phyloP scores from a whole-genome alignment of 2,888 invertebrate species.

The Anagyrus pseudococci region DNA sequence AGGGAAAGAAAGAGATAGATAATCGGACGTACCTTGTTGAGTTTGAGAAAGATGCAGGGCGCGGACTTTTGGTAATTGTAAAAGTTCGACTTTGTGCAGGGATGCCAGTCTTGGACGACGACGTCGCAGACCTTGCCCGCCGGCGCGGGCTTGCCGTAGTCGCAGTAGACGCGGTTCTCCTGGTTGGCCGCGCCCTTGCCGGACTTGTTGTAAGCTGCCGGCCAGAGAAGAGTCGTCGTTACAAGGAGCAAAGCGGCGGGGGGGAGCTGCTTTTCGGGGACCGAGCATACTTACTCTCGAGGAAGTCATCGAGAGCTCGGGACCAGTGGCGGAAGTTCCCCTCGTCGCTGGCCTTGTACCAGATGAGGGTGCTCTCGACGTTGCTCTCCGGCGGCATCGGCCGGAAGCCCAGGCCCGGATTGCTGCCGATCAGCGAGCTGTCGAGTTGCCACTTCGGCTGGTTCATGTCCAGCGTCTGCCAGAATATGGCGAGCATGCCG shows the following conservation, averaged over 20 bases:
- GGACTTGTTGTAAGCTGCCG: slow-evolving; percentile 59
- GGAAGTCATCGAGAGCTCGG: slow-evolving; percentile 75
- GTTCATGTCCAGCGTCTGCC: slow-evolving; percentile 84
- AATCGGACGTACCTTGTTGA: slow-evolving; percentile 81
- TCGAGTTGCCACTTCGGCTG: slow-evolving; percentile 91
- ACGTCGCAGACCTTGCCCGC: slow-evolving; percentile 84
- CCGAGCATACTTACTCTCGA: slow-evolving; percentile 76
- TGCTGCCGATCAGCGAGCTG: slow-evolving; percentile 86
- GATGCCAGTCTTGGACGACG: slow-evolving; percentile 73
- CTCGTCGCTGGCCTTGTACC: slow-evolving; percentile 83
- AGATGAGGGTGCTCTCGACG: slow-evolving; percentile 95
- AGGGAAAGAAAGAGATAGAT: not conserved
- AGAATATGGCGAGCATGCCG: slow-evolving; percentile 92
- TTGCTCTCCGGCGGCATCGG: slow-evolving; percentile 93
- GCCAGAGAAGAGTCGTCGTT: slow-evolving; percentile 21
- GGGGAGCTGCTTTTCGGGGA: too few species aligned
- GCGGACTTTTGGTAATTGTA: slow-evolving; percentile 88
- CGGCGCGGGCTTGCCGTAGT: slow-evolving; percentile 68
- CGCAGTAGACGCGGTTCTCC: slow-evolving; percentile 66
- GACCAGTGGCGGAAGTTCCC: slow-evolving; percentile 85
- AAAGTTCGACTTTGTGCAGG: slow-evolving; percentile 78
- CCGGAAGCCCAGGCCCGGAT: slow-evolving; percentile 97
- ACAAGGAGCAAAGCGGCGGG: not conserved
- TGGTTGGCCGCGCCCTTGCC: slow-evolving; percentile 31
- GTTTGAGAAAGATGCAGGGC: slow-evolving; percentile 95